These are phyloP conservation scores for Rotaria socialis DNA, from an alignment of 2,888 invertebrate species.

Conservation along the genomic window DNA sequence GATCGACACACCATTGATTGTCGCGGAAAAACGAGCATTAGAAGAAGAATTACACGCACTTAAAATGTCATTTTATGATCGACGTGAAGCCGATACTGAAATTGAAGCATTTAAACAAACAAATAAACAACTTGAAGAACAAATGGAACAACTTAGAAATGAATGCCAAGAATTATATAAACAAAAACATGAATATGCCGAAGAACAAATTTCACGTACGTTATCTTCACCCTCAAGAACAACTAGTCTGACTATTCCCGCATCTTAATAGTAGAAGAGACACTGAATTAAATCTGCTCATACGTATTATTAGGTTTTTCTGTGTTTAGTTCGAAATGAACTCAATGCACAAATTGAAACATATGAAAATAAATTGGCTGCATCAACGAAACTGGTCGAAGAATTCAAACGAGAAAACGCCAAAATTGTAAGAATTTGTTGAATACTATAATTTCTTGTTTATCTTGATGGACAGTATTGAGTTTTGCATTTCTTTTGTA, in stretches of 20 bases:
- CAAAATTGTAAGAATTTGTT: neutral
- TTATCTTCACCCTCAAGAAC: neutral
- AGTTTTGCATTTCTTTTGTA: neutral
- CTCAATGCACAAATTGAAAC: neutral
- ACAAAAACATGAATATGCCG: constrained; percentile 2
- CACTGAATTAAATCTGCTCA: no score
- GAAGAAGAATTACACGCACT: constrained; percentile 34
- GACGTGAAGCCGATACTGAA: constrained; percentile 1
- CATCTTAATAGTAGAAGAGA: no score
- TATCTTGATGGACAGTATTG: no score
- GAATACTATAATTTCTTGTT: neutral
- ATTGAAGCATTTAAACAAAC: constrained; percentile 24
- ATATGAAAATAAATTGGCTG: neutral
- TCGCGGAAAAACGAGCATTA: constrained; percentile 11
- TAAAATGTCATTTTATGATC: constrained; percentile 20
- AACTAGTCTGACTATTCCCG: no score
- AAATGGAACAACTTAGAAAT: neutral
- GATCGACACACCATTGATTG: neutral
- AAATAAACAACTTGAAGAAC: constrained; percentile 9
- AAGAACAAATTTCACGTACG: constrained; percentile 23
- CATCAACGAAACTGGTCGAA: neutral
- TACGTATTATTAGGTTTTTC: no score
- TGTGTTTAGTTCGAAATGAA: neutral
- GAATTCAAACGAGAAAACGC: constrained; percentile 1
- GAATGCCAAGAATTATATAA: constrained; percentile 3